A percentile compares a stretch with the other conserved stretches of the same genome.
Evolutionary conservation across 2,113 vertebrate genomes (phyloP).

Genomic region (Tautogolabrus adspersus): DNA sequence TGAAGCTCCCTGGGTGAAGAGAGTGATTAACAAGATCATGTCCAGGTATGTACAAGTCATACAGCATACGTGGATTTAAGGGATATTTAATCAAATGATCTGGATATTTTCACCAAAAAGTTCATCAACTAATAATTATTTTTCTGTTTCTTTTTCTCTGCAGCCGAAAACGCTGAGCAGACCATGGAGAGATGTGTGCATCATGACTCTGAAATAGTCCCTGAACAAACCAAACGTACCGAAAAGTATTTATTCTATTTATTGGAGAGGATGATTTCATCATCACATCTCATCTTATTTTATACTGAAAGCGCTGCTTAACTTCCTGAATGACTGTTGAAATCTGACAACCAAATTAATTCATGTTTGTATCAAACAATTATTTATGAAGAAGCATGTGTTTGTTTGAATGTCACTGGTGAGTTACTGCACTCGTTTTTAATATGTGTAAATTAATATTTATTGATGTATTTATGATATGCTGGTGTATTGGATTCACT

Average conservation of each 20-base stretch:
- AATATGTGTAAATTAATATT: slow-evolving; percentile 33
- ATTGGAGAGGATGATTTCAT: background rate
- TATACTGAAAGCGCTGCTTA: background rate
- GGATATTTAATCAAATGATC: too few relatives aligned
- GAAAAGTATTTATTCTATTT: slow-evolving; percentile 22
- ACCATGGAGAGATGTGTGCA: background rate
- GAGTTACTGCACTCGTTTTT: background rate
- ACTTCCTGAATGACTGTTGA: background rate
- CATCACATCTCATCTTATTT: background rate
- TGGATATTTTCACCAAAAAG: background rate
- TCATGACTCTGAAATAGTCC: background rate
- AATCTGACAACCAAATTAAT: background rate
- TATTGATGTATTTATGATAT: slow-evolving; percentile 59
- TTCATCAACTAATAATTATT: slow-evolving; percentile 3
- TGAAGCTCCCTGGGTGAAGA: slow-evolving; percentile 83
- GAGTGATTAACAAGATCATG: slow-evolving; percentile 75
- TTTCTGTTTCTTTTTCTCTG: slow-evolving; percentile 35
- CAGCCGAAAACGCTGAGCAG: slow-evolving; percentile 53
- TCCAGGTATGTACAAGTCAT: slow-evolving; percentile 66
- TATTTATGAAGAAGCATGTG: slow-evolving; percentile 31
- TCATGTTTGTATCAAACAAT: slow-evolving; percentile 74
- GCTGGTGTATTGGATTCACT: background rate
- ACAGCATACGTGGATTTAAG: background rate
- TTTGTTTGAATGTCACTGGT: background rate
- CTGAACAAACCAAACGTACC: background rate